These are phyloP conservation scores for Megalurothrips usitatus DNA, from an alignment of 2,888 invertebrate species.

Conservation along the genomic window DNA sequence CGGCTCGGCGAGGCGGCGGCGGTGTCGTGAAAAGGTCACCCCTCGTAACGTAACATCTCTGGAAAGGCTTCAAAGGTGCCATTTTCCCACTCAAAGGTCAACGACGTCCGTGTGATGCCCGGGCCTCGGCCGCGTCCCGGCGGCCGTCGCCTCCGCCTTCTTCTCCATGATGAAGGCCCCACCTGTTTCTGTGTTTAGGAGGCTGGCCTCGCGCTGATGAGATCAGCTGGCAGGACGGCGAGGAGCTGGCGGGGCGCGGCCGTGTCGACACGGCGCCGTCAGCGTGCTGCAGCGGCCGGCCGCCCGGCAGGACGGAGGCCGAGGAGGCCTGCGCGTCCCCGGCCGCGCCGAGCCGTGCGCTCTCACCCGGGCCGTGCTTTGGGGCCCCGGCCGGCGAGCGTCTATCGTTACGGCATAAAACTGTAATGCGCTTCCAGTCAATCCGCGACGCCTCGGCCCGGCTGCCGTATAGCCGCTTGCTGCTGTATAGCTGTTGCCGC, in stretches of 20 bases:
- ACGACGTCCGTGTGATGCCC: not conserved
- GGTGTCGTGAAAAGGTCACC: not conserved
- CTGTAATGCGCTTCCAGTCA: no score
- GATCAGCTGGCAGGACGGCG: not conserved
- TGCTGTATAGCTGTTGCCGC: no score
- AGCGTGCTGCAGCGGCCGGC: not conserved
- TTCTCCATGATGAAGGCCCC: not conserved
- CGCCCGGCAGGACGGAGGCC: not conserved
- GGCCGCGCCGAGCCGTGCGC: no score
- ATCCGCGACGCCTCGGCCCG: no score
- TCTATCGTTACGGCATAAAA: no score
- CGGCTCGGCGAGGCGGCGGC: not conserved
- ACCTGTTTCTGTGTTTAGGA: not conserved
- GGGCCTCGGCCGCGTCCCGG: no score
- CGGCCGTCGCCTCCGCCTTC: no score
- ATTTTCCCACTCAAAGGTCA: slow-evolving; percentile 26
- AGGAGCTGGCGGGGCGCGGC: not conserved
- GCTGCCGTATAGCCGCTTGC: no score
- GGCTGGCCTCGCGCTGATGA: not conserved
- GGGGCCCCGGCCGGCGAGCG: no score
- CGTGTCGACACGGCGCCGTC: no score
- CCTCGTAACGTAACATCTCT: not conserved
- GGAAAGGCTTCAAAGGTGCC: not conserved
- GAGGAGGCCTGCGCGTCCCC: no score
- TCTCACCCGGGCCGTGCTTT: no score